phyloP scores from a whole-genome alignment of 2,113 vertebrate genomes.

The Panthera uncia region DNA sequence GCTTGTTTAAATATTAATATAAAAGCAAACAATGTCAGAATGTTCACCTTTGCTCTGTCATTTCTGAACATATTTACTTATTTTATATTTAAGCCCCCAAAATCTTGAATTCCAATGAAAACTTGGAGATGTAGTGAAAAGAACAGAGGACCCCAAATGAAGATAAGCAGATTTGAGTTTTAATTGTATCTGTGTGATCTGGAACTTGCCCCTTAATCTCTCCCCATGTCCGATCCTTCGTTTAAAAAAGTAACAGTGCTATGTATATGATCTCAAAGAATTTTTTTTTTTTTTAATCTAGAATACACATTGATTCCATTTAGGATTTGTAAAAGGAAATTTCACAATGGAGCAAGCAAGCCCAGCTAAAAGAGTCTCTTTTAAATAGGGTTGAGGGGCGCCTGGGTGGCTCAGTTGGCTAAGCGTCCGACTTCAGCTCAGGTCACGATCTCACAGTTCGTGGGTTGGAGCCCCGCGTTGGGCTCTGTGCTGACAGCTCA shows the following conservation, averaged over 20 bases:
- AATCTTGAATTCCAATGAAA: conserved; percentile 21
- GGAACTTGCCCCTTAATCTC: not conserved
- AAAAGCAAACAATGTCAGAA: not conserved
- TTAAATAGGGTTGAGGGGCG: not conserved
- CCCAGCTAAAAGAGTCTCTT: not conserved
- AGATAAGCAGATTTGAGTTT: not conserved
- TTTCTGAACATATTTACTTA: not conserved
- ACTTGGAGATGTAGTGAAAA: not conserved
- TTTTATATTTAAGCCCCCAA: conserved; percentile 1
- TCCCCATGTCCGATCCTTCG: not conserved
- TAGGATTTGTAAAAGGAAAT: not conserved
- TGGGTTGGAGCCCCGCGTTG: too few species aligned
- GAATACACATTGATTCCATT: not conserved
- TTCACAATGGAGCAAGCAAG: not conserved
- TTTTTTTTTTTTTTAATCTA: not conserved
- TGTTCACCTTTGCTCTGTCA: not conserved
- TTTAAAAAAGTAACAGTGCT: not conserved
- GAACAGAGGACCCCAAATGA: not conserved
- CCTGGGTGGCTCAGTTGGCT: too few species aligned
- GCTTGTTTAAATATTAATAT: not conserved
- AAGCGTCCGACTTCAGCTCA: too few species aligned
- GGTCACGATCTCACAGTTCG: too few species aligned
- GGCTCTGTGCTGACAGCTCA: too few species aligned
- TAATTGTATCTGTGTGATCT: not conserved
- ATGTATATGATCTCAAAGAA: not conserved